Conservation (phyloP, 2,113 vertebrate genomes). For the Hirundichthys speculiger region DNA sequence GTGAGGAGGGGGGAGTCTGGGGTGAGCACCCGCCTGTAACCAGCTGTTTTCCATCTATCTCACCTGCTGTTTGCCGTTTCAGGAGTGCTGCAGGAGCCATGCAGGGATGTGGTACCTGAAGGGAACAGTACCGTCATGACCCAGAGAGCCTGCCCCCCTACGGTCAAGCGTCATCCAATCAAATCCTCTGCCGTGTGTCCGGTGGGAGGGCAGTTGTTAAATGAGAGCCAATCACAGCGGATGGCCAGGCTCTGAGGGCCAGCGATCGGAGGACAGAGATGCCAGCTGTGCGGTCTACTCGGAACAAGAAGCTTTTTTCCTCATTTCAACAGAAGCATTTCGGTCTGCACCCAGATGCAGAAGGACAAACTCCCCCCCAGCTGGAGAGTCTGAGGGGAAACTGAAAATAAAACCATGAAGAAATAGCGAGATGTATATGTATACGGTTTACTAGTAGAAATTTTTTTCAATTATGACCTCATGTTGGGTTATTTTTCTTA, state of each 20-base stretch:
- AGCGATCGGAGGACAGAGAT: conserved; percentile 29
- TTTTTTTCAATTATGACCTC: conserved; percentile 37
- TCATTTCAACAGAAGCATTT: conserved; percentile 26
- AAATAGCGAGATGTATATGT: conserved; percentile 6
- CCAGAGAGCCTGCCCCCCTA: conserved; percentile 48
- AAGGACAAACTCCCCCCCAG: conserved; percentile 34
- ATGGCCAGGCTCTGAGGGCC: conserved; percentile 30
- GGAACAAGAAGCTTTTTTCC: conserved; percentile 34
- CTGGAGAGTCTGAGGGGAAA: conserved; percentile 18
- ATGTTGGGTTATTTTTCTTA: conserved; percentile 36
- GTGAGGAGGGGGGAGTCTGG: conserved; percentile 63
- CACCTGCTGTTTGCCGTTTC: conserved; percentile 21
- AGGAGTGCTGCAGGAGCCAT: conserved; percentile 95
- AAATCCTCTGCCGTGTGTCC: conserved; percentile 45
- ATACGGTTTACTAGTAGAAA: conserved; percentile 24
- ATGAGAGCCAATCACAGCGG: conserved; percentile 61
- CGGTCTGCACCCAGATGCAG: conserved; percentile 25
- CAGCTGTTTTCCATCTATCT: neutral
- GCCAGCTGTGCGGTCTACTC: conserved; percentile 37
- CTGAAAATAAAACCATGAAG: conserved; percentile 16
- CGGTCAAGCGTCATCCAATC: conserved; percentile 45
- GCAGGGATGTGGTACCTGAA: conserved; percentile 98
- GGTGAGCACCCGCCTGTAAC: fast-evolving
- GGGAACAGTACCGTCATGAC: conserved; percentile 96
- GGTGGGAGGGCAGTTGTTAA: conserved; percentile 52